Conservation (phyloP, 2,113 vertebrate genomes). For the Conger conger region DNA sequence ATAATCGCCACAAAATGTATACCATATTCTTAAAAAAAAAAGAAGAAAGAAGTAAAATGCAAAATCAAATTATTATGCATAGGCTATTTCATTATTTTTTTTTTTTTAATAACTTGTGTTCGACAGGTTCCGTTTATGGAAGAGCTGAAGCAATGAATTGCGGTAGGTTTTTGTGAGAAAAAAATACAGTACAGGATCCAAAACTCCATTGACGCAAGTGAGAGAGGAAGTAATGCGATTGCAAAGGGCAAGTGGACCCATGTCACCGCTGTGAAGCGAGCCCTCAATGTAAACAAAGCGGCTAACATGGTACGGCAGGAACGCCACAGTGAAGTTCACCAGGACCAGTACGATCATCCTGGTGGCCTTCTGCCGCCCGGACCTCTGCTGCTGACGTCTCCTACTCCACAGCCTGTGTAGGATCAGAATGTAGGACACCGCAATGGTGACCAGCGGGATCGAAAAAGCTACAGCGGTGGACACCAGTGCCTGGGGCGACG, state of each 20-base stretch:
- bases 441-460: constrained; percentile 56
- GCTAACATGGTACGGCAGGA: constrained; percentile 68
- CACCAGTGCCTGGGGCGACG: constrained; percentile 48
- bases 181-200: constrained; percentile 74
- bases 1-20: neutral
- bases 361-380: constrained; percentile 56
- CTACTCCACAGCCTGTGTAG: constrained; percentile 53
- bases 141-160: constrained; percentile 46
- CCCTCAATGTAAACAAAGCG: constrained; percentile 60
- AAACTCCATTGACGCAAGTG: constrained; percentile 63
- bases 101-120: constrained; percentile 24
- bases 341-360: constrained; percentile 62
- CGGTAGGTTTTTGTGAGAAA: constrained; percentile 62
- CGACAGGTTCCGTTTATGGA: constrained; percentile 41
- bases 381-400: constrained; percentile 34
- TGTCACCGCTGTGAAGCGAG: neutral
- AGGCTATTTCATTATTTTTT: neutral
- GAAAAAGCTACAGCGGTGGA: constrained; percentile 60
- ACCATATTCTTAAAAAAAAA: neutral
- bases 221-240: constrained; percentile 68
- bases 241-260: constrained; percentile 33
- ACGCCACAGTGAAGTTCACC: constrained; percentile 63
- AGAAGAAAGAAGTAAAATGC: neutral
- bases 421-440: constrained; percentile 61
- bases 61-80: neutral